Evolutionary conservation across 2,888 invertebrate genomes (phyloP), one percentile per base, ranked within the genome.

Genomic region (Stenodera caucasica): DNA sequence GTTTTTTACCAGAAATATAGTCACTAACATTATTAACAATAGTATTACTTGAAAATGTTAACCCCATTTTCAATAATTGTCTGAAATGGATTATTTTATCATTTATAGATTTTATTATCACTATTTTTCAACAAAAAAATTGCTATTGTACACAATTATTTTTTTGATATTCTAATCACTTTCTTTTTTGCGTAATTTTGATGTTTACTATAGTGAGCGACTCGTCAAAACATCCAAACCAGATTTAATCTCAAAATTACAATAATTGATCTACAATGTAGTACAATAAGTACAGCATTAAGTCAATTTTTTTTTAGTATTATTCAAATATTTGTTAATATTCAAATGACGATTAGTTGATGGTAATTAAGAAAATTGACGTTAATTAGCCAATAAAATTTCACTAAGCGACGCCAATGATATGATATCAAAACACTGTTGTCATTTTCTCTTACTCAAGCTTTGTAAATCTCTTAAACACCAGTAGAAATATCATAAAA

Each of bases 1-100:
- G 81, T 64, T 86, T 84, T 54, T 82, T 78, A 6, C 84, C 81
- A 49, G 77, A 75, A 53, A 84, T 79, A 61, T 82, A 80, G 45
- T 79, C 76, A 15, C 78, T 79, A 33, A 84, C 78, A 69, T 81
- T 82, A 58, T 75, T 77, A 11, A 81, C 77, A 50, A 80, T 73
- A 40, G 72, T 75, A 45, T 78, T 76, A 8, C 81, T 75, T 12
- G 81, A 80, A 60, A 83, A 70, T 61, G 79, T 73, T 57, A 78
- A 78, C 55, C 84, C 84, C 84, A 84, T 84, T 30, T 49, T 67
- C 32, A 53, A 53, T 15, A n/a, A n/a, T n/a, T n/a, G n/a, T n/a
- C n/a, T n/a, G n/a, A n/a, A n/a, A n/a, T n/a, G n/a, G n/a, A n/a
- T n/a, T 33, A 26, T 50, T 7, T 29, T 1, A 18, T 1, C 3